Evolutionary conservation across 2,797 vertebrate genomes (phyloP), one percentile per base, ranked within the genome.

Genomic region (Pteronotus mesoamericanus): DNA sequence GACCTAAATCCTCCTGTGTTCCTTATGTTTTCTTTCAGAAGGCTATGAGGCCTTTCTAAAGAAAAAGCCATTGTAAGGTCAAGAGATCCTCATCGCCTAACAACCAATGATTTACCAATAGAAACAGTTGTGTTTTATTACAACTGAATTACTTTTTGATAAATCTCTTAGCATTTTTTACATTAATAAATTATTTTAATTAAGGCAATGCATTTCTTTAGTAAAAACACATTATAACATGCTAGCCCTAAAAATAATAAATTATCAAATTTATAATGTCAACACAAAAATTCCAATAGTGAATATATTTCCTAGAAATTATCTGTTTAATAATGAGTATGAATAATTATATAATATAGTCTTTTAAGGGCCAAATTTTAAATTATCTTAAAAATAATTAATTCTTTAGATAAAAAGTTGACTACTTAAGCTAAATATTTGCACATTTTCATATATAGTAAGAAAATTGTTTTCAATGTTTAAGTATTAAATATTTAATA

Each of bases 141-240:
- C 14, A 72, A 69, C 48, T 94, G 95, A 86, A 96, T 93, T 57
- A 91, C 24, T 83, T 88, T 94, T 68, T 89, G 15, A 95, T 39
- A 94, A 92, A 80, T 94, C 18, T 91, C 34, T 77, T 80, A 85
- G n/a, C 6, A 15, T 93, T 94, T 94, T 51, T 92, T 75, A 96
- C 64, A 93, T 64, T 92, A 94, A 78, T 91, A 85, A 75, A 86
- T 55, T 87, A 96, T 91, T 75, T 93, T 86, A 96, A 93, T 96
- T 95, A 92, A 78, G 72, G n/a, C 21, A 95, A 88, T 66, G 6
- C 19, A 71, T 66, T 92, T 93, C 44, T 92, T 84, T 53, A 94
- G 51, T 39, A 89, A 94, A 95, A 97, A 24, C 37, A 51, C 46
- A 82, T 91, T 95, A 79, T 79, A 75, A 64, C 86, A 78, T 22